Base-by-base conservation (phyloP, 1,140 invertebrate genomes). In the Phocides pigmalion region DNA sequence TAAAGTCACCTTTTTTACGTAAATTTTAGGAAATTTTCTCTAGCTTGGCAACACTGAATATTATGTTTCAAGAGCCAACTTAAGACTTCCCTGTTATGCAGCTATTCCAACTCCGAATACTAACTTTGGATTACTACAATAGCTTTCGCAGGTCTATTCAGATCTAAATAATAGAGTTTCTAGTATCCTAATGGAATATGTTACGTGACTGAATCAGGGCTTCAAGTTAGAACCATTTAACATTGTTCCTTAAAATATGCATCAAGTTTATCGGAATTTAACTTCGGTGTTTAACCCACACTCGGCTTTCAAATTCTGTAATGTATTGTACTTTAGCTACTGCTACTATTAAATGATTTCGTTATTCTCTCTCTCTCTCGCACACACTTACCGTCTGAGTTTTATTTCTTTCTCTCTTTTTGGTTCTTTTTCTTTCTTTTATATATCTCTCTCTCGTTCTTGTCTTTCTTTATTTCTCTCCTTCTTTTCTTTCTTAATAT, bases 111-210 rank as follows among this genome's bases (percentile, higher is more conserved):
- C 19, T 54, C 5, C 12, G 12, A 42, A 19, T 19, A 56, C 54
- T 11, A 53, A 53, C 16, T 53, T 58, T 58, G 28, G 39, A 58
- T 44, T 46, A 32, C 11, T 44, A 44, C 54, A 58, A 58, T 58
- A 32, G 54, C 54, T 44, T 32, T 44, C 16, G 41, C 41, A 46
- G 14, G 20, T 44, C 28, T 16, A 53, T 37, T 53, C 50, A 53
- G 35, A 14, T 16, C 35, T 53, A 37, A 39, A 39, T 53, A 53
- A 53, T 53, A 19, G 22, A 58, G 39, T 58, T 56, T 58, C 39
- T 28, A 12, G 54, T 46, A 42, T 16, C 11, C 32, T 53, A 53
- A 53, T 37, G 50, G 50, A 53, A 53, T 20, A 53, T 32, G 17
- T 53, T 53, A 53, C 50, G 50, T 39, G 28, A 53, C 32, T 25